phyloP scores from a whole-genome alignment of 2,888 invertebrate species.

The Pecten maximus region DNA sequence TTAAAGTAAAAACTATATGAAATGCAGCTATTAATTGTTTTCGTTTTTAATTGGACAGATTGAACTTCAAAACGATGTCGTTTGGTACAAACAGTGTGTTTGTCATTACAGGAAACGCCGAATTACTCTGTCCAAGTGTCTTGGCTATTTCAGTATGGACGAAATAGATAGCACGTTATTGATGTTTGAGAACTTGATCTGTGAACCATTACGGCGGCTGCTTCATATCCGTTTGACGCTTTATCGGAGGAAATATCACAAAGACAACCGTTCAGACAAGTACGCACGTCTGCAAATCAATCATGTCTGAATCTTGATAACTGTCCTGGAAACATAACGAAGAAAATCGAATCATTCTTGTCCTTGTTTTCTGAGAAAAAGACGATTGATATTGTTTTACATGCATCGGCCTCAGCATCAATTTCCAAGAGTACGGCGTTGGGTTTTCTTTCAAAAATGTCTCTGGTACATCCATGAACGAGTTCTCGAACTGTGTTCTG shows the following conservation, averaged over 20 bases:
- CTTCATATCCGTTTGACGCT: slow-evolving; percentile 14
- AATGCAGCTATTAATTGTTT: too few relatives aligned
- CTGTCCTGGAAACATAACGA: not conserved
- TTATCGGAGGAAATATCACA: not conserved
- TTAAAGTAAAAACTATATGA: too few relatives aligned
- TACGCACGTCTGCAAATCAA: not conserved
- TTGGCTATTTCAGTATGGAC: not conserved
- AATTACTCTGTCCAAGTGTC: not conserved
- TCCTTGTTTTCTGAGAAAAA: not conserved
- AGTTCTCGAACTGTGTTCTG: not conserved
- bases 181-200: slow-evolving; percentile 11
- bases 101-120: not conserved
- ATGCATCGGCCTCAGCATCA: not conserved
- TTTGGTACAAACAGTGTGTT: not conserved
- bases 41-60: not conserved
- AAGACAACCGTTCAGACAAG: not conserved
- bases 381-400: not conserved
- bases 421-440: not conserved
- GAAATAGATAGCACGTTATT: not conserved
- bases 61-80: not conserved
- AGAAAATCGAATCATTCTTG: not conserved
- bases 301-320: slow-evolving; percentile 24
- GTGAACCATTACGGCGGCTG: not conserved
- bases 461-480: not conserved
- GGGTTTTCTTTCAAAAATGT: not conserved